A percentile compares a stretch with the other conserved stretches of the same genome.
Conservation (phyloP, 2,888 invertebrate genomes). For the Aradus depressus region DNA sequence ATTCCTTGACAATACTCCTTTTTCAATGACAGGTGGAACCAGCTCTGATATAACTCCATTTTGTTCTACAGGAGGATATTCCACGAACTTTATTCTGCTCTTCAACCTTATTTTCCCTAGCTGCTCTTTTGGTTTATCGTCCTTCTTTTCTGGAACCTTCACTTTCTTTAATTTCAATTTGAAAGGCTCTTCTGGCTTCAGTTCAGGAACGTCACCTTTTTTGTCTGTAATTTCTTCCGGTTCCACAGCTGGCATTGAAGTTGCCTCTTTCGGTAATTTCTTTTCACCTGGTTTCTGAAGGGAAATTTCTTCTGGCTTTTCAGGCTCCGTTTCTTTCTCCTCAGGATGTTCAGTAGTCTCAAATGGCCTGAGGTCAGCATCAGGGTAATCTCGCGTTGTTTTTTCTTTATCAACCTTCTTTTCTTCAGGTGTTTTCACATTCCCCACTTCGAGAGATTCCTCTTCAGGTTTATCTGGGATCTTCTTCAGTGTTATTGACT, state of each 20-base stretch:
- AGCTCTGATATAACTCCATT: conserved; percentile 26
- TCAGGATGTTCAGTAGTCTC: conserved; percentile 18
- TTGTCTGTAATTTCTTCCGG: conserved; percentile 34
- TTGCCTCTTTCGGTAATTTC: conserved; percentile 23
- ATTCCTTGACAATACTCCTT: conserved; percentile 41
- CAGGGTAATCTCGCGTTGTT: conserved; percentile 16
- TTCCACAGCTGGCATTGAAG: conserved; percentile 28
- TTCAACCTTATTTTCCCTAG: conserved; percentile 32
- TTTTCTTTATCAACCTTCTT: conserved; percentile 26
- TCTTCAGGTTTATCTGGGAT: conserved; percentile 34
- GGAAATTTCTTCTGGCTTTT: conserved; percentile 21
- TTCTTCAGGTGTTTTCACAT: conserved; percentile 6
- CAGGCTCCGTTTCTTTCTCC: conserved; percentile 10
- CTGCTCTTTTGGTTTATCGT: conserved; percentile 36
- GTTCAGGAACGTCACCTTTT: no score
- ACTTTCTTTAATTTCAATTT: conserved; percentile 16
- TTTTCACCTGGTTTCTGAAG: no score
- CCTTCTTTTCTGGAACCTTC: conserved; percentile 4
- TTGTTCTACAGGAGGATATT: conserved; percentile 30
- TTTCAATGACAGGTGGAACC: conserved; percentile 33
- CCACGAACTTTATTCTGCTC: conserved; percentile 28
- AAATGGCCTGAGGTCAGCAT: conserved; percentile 25
- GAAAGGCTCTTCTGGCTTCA: conserved; percentile 15
- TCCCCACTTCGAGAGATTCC: conserved; percentile 31
- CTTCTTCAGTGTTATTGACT: conserved; percentile 43